These are phyloP conservation scores for Dissostichus mawsoni DNA, from an alignment of 2,113 vertebrate species.

Conservation along the genomic window DNA sequence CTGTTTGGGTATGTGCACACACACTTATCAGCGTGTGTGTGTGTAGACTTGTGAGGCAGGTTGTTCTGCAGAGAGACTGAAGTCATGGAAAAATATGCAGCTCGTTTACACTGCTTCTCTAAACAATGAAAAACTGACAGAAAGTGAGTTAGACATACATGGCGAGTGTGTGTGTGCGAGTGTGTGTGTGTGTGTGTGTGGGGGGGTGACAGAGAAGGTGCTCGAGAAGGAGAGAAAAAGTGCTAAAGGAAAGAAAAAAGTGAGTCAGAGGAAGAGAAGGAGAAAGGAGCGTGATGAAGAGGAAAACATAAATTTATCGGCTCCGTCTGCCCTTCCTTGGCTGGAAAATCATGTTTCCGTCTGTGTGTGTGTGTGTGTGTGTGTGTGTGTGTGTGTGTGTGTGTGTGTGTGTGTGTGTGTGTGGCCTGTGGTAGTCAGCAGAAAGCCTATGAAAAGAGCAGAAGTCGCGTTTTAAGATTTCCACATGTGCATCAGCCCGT, in stretches of 20 bases:
- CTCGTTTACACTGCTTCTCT: constrained; percentile 75
- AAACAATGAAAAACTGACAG: constrained; percentile 72
- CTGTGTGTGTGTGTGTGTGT: constrained; percentile 7
- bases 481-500: constrained; percentile 6
- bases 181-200: constrained; percentile 21
- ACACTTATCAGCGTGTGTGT: not conserved
- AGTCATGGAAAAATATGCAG: constrained; percentile 81
- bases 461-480: constrained; percentile 43
- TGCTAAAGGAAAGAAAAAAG: constrained; percentile 8
- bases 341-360: constrained; percentile 61
- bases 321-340: constrained; percentile 54
- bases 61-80: constrained; percentile 67
- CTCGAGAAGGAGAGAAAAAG: not conserved
- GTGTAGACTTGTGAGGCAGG: constrained; percentile 43
- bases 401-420: no score
- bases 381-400: constrained; percentile 30
- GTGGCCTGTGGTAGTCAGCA: constrained; percentile 51
- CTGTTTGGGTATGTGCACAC: not conserved
- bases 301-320: constrained; percentile 62
- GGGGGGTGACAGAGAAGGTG: not conserved
- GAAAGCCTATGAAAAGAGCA: constrained; percentile 46
- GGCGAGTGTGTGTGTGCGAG: constrained; percentile 7
- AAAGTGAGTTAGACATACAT: constrained; percentile 43
- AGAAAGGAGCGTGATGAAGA: constrained; percentile 53
- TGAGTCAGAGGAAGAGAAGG: constrained; percentile 55